These are phyloP conservation scores for Drosophila colorata DNA, from an alignment of 2,888 invertebrate genomes.

Conservation along the genomic window DNA sequence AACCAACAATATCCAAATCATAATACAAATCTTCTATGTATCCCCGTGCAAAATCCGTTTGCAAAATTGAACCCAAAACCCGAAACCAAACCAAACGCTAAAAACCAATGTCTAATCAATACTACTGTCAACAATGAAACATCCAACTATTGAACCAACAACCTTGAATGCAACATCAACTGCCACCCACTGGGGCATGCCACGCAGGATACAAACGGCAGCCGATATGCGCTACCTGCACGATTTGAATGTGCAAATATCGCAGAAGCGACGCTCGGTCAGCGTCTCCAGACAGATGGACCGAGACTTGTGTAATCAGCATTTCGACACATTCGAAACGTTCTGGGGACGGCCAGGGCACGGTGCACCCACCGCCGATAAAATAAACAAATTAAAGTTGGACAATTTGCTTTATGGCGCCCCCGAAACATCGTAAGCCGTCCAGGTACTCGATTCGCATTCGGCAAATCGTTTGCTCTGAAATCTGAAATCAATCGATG, in stretches of 20 bases:
- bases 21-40: conserved; percentile 78
- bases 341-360: conserved; percentile 93
- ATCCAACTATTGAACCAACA: conserved; percentile 13
- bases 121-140: conserved; percentile 17
- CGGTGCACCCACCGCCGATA: conserved; percentile 81
- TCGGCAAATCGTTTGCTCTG: conserved; percentile 57
- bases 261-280: conserved; percentile 85
- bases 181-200: conserved; percentile 18
- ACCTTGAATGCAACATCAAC: conserved; percentile 33
- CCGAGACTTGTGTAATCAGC: conserved; percentile 88
- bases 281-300: conserved; percentile 85
- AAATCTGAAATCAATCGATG: conserved; percentile 58
- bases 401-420: conserved; percentile 85
- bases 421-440: conserved; percentile 70
- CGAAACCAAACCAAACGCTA: conserved; percentile 5
- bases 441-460: conserved; percentile 22
- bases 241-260: conserved; percentile 87
- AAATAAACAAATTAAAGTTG: conserved; percentile 84
- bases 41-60: conserved; percentile 59
- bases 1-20: conserved; percentile 56
- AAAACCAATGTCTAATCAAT: conserved; percentile 28
- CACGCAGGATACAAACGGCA: conserved; percentile 71
- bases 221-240: conserved; percentile 85
- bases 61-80: conserved; percentile 22
- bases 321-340: conserved; percentile 91